Evolutionary conservation across 2,113 vertebrate species (phyloP).

Genomic region (Emberiza fucata): DNA sequence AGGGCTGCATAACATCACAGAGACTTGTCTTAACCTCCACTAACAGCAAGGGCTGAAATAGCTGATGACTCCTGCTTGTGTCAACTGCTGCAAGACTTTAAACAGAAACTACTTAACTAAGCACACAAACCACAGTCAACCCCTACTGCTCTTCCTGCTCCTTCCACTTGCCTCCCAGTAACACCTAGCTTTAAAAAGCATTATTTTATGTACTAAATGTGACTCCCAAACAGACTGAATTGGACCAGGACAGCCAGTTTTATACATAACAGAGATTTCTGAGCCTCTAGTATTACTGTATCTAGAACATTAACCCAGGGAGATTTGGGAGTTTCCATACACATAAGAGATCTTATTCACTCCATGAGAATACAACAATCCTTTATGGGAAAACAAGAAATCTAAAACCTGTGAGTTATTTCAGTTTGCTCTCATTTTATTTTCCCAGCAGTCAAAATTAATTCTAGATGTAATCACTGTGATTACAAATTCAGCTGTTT

Average conservation of each 20-base stretch:
- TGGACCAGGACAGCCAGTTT: neutral
- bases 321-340: neutral
- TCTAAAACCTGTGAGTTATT: neutral
- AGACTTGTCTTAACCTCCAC: neutral
- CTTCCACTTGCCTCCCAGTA: neutral
- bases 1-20: neutral
- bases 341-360: neutral
- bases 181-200: neutral
- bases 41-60: conserved; percentile 27
- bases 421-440: neutral
- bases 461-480: neutral
- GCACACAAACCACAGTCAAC: neutral
- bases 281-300: neutral
- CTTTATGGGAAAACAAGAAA: neutral
- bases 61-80: neutral
- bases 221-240: neutral
- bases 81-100: neutral
- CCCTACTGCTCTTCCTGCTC: neutral
- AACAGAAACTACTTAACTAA: neutral
- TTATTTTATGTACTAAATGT: neutral
- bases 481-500: neutral
- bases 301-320: neutral
- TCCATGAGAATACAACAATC: neutral
- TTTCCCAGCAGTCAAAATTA: neutral
- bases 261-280: neutral